Conservation (phyloP, 2,888 invertebrate genomes). For the Elmis aenea region DNA sequence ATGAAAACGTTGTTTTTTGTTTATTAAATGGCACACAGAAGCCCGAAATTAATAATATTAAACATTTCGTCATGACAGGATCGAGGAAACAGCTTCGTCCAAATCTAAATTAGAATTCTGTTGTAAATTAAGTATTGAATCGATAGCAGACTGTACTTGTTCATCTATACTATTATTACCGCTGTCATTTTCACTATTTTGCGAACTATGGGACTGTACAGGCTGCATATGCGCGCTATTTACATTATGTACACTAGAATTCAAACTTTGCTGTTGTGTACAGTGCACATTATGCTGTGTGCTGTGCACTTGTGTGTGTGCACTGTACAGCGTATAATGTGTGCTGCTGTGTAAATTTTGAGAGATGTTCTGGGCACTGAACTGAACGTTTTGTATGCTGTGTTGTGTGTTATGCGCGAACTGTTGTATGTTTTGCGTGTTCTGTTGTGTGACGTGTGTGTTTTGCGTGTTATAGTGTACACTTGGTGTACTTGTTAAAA, state of each 20-base stretch:
- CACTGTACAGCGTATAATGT: slow-evolving; percentile 8
- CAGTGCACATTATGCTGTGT: slow-evolving; percentile 16
- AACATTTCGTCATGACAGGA: slow-evolving; percentile 47
- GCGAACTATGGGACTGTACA: slow-evolving; percentile 19
- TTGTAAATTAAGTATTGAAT: slow-evolving; percentile 71
- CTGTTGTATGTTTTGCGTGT: slow-evolving; percentile 5
- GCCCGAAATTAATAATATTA: slow-evolving; percentile 25
- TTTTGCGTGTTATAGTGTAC: no score
- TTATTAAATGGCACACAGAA: no score
- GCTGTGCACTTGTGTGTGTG: slow-evolving; percentile 7
- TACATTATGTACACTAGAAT: slow-evolving; percentile 20
- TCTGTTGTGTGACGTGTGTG: no score
- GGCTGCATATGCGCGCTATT: slow-evolving; percentile 21
- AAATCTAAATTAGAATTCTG: slow-evolving; percentile 43
- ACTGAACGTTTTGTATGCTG: not conserved
- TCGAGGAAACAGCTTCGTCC: slow-evolving; percentile 40
- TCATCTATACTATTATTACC: slow-evolving; percentile 61
- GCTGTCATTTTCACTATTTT: slow-evolving; percentile 30
- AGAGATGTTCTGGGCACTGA: no score
- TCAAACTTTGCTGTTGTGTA: slow-evolving; percentile 4
- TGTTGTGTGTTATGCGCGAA: not conserved
- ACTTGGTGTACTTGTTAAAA: no score
- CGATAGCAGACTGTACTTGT: slow-evolving; percentile 75
- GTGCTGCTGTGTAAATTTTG: slow-evolving; percentile 20
- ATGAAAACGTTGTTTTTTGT: not conserved